Conservation (phyloP, 2,888 invertebrate species). For the Elmis aenea region DNA sequence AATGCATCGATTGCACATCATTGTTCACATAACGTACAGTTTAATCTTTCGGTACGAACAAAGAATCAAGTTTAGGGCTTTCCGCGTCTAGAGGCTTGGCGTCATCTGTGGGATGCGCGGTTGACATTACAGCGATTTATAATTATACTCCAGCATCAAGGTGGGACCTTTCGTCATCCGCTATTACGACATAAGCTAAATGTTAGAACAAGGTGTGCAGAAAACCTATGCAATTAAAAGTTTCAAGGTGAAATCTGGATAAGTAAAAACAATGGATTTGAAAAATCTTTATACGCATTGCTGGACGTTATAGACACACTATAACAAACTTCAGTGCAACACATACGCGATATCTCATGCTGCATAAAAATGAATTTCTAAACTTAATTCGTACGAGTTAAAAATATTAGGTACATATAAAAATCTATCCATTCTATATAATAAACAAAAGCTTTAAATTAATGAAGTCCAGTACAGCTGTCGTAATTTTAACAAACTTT, state of each 20-base stretch:
- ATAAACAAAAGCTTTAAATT: no score
- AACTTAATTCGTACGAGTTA: no score
- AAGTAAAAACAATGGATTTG: slow-evolving; percentile 8
- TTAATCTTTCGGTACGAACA: slow-evolving; percentile 18
- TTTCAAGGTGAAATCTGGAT: slow-evolving; percentile 16
- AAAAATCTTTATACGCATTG: slow-evolving; percentile 15
- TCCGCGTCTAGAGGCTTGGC: slow-evolving; percentile 21
- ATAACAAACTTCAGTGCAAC: no score
- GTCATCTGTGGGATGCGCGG: slow-evolving; percentile 27
- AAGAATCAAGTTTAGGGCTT: slow-evolving; percentile 18
- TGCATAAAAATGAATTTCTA: no score
- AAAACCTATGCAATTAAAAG: slow-evolving; percentile 17
- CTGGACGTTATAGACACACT: no score
- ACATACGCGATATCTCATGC: no score
- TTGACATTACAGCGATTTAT: slow-evolving; percentile 29
- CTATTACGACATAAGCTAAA: slow-evolving; percentile 24
- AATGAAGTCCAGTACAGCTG: no score
- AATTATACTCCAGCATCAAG: slow-evolving; percentile 26
- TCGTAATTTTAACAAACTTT: no score
- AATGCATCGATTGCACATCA: slow-evolving; percentile 17
- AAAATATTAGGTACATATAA: no score
- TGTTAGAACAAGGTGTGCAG: slow-evolving; percentile 23
- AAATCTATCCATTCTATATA: no score
- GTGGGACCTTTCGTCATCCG: slow-evolving; percentile 28
- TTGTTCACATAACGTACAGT: slow-evolving; percentile 14